Percentiles rank a stretch among this genome's conserved stretches.
phyloP scores from a whole-genome alignment of 1,140 invertebrate species.

The Adelges cooleyi region DNA sequence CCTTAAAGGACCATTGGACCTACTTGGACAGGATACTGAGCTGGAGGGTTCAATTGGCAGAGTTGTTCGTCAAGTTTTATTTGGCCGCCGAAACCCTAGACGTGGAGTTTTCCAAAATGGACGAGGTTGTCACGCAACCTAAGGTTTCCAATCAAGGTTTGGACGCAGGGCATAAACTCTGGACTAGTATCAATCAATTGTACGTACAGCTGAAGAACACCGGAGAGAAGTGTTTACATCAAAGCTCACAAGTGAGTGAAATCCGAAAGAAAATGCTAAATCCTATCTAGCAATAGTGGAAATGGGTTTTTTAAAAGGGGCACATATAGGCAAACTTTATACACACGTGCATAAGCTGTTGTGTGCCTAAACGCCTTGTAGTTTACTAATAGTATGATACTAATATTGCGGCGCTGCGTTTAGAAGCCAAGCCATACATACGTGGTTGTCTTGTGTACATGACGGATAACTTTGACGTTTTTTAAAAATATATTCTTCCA shows the following conservation, averaged over 20 bases:
- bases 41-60: constrained; percentile 10
- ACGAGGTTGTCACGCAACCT: background rate
- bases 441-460: no score
- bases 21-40: constrained; percentile 23
- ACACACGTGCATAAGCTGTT: background rate
- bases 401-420: no score
- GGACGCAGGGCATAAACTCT: background rate
- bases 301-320: background rate
- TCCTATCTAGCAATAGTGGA: no score
- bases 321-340: background rate
- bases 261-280: no score
- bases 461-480: no score
- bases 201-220: constrained; percentile 8
- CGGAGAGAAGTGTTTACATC: constrained; percentile 12
- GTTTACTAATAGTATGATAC: no score
- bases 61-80: constrained; percentile 8
- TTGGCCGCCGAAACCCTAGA: background rate
- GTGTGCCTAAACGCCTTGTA: no score
- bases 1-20: constrained; percentile 22
- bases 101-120: constrained; percentile 15
- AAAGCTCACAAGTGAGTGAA: constrained; percentile 9
- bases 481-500: no score
- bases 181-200: constrained; percentile 7
- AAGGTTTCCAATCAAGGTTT: background rate
- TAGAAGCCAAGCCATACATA: no score